These are phyloP conservation scores for Rhabditoides inermis DNA, from an alignment of 2,888 invertebrate species.

Conservation along the genomic window DNA sequence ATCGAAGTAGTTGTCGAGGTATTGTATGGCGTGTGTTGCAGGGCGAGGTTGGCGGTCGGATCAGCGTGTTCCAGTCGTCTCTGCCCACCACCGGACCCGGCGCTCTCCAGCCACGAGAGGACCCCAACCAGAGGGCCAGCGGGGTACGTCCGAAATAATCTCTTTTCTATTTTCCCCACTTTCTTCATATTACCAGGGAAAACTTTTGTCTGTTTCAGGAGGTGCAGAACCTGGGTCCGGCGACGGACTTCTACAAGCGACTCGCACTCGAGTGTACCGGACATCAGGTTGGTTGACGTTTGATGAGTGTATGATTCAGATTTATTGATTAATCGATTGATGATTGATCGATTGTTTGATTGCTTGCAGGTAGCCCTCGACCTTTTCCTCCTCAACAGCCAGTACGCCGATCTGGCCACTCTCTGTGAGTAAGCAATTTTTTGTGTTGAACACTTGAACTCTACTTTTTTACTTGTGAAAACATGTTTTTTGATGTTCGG, in stretches of 20 bases:
- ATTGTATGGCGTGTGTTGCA: too few relatives aligned
- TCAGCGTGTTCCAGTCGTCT: constrained; percentile 85
- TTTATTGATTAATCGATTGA: too few relatives aligned
- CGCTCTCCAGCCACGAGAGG: constrained; percentile 74
- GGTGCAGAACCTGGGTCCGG: constrained; percentile 76
- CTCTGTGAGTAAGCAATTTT: constrained; percentile 63
- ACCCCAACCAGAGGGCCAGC: constrained; percentile 72
- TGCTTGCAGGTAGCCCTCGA: constrained; percentile 68
- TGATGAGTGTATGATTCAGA: too few relatives aligned
- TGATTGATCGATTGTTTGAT: too few relatives aligned
- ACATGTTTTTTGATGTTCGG: not conserved
- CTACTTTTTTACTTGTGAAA: too few relatives aligned
- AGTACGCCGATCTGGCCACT: constrained; percentile 87
- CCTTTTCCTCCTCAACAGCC: constrained; percentile 81
- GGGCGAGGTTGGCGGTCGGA: constrained; percentile 82
- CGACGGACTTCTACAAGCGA: constrained; percentile 94
- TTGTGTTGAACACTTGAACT: too few relatives aligned
- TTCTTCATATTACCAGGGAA: not conserved
- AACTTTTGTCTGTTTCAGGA: constrained; percentile 57
- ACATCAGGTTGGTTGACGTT: constrained; percentile 68
- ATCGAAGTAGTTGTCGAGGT: too few relatives aligned
- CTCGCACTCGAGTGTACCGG: constrained; percentile 90
- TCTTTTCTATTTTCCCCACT: not conserved
- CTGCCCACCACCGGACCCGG: constrained; percentile 72
- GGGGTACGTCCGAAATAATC: constrained; percentile 55